Evolutionary conservation across 1,140 invertebrate species (phyloP).

Genomic region (Drosophila fuyamai): DNA sequence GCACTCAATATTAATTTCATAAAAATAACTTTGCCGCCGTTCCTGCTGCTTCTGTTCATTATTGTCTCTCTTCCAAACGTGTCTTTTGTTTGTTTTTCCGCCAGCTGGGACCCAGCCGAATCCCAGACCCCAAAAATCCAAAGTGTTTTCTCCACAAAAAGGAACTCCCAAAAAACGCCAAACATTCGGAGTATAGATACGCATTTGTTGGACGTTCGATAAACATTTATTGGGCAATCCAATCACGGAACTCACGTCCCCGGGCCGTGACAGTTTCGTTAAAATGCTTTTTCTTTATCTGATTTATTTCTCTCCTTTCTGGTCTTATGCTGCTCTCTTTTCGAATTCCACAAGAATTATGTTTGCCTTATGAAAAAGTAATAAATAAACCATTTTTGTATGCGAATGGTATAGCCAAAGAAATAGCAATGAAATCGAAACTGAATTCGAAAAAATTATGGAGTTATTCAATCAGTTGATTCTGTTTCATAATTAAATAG

Average conservation of each 20-base stretch:
- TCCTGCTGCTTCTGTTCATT: conserved; percentile 52
- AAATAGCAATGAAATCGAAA: conserved; percentile 47
- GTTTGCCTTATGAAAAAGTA: conserved; percentile 48
- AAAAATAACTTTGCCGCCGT: conserved; percentile 67
- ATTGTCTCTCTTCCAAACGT: conserved; percentile 64
- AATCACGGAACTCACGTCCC: conserved; percentile 79
- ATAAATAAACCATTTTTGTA: conserved; percentile 56
- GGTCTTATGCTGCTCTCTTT: conserved; percentile 21
- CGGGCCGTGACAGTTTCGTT: conserved; percentile 78
- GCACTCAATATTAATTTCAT: conserved; percentile 82
- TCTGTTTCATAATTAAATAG: neutral
- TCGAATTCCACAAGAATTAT: conserved; percentile 57
- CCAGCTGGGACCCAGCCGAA: conserved; percentile 43
- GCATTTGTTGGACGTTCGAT: conserved; percentile 74
- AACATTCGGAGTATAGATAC: conserved; percentile 70
- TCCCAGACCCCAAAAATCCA: conserved; percentile 15
- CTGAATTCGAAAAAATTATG: conserved; percentile 18
- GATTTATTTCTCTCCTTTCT: conserved; percentile 57
- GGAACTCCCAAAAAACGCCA: conserved; percentile 56
- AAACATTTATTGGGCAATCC: conserved; percentile 83
- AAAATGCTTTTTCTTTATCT: conserved; percentile 67
- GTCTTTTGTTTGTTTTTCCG: conserved; percentile 67
- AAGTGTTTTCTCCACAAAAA: conserved; percentile 60
- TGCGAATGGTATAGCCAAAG: conserved; percentile 35
- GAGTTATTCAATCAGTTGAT: conserved; percentile 10